Evolutionary conservation across 1,140 invertebrate genomes (phyloP).

Genomic region (Magallana gigas): DNA sequence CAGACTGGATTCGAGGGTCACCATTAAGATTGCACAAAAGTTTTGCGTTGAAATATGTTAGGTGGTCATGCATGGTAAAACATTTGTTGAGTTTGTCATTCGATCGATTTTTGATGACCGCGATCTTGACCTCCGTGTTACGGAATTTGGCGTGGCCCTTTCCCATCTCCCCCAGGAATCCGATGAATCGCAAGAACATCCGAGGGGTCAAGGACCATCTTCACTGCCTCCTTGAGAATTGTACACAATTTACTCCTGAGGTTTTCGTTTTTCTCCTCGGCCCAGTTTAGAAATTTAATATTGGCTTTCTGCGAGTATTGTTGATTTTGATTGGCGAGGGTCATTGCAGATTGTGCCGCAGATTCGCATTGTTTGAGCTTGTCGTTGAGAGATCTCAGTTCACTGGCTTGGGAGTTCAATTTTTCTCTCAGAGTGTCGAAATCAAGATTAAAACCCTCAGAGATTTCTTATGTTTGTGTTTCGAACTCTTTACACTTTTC

Average conservation of each 20-base stretch:
- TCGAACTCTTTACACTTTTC: no score
- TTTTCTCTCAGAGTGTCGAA: conserved; percentile 5
- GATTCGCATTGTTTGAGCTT: no score
- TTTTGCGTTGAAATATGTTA: no score
- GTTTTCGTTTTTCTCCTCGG: not conserved
- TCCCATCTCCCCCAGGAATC: not conserved
- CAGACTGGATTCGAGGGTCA: no score
- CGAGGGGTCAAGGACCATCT: not conserved
- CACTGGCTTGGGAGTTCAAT: not conserved
- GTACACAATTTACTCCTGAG: not conserved
- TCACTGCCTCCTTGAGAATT: not conserved
- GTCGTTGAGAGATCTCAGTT: not conserved
- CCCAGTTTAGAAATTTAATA: conserved; percentile 9
- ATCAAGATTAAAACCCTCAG: not conserved
- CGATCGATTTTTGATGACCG: no score
- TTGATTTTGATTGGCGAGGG: no score
- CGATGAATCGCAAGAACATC: conserved; percentile 16
- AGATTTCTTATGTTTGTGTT: no score
- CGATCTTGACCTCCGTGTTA: no score
- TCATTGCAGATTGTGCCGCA: no score
- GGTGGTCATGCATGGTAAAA: no score
- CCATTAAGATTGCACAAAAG: no score
- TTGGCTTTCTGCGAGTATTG: conserved; percentile 7
- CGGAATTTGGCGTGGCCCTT: not conserved
- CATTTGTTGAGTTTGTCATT: no score